Percentiles rank a stretch among this genome's conserved stretches.
Evolutionary conservation across 2,888 invertebrate species (phyloP).

Genomic region (Ennomos erosarius): DNA sequence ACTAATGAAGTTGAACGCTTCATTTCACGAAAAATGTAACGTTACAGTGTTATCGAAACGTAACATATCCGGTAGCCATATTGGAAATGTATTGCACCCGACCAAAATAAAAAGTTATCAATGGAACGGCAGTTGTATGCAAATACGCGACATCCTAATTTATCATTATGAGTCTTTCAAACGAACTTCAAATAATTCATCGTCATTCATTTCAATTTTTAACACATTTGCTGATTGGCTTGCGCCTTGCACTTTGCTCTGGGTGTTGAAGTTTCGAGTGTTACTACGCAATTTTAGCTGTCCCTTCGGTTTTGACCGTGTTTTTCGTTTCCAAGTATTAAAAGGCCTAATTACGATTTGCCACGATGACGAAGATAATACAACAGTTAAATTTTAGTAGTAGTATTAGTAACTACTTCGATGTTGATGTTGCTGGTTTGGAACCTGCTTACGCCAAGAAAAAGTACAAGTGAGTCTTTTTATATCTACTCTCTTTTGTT

Average conservation of each 20-base stretch:
- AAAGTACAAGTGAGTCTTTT: conserved; percentile 65
- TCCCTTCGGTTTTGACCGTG: conserved; percentile 70
- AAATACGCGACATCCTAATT: conserved; percentile 47
- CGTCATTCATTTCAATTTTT: conserved; percentile 35
- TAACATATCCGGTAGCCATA: conserved; percentile 77
- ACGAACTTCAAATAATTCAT: conserved; percentile 52
- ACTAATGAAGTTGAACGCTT: not conserved
- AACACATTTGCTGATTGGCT: too few species aligned
- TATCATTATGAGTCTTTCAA: conserved; percentile 43
- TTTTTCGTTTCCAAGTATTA: conserved; percentile 64
- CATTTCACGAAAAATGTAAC: conserved; percentile 25
- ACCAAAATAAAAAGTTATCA: conserved; percentile 55
- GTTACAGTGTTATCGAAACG: conserved; percentile 48
- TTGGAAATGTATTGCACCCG: conserved; percentile 62
- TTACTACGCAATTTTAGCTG: conserved; percentile 64
- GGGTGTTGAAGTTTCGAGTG: conserved; percentile 47
- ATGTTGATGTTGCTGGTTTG: conserved; percentile 60
- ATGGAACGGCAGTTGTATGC: conserved; percentile 47
- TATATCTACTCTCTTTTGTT: conserved; percentile 33
- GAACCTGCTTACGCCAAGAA: conserved; percentile 62
- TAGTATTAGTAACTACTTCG: conserved; percentile 81
- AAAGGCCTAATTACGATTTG: conserved; percentile 80
- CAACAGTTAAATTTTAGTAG: conserved; percentile 84
- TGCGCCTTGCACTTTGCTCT: conserved; percentile 45
- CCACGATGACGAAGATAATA: conserved; percentile 83